Evolutionary conservation across 2,888 invertebrate species (phyloP), one percentile per base, ranked within the genome.

Genomic region (Mesorhabditis spiculigera): DNA sequence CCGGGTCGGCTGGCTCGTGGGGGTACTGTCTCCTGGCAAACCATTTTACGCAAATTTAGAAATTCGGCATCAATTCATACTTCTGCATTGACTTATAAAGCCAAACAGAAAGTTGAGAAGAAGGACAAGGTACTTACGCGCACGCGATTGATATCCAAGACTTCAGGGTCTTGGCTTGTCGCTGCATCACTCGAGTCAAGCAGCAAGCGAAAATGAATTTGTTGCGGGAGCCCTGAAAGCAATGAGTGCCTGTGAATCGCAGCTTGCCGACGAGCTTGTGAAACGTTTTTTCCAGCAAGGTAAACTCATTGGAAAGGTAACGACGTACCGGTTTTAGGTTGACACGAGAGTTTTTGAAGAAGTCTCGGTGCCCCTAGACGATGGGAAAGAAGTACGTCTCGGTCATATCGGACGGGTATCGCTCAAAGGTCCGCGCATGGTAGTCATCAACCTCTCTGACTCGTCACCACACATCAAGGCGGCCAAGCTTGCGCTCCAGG

Each of bases 21-120:
- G 28, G 28, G 28, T 28, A 28, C 28, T 28, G 28, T 28, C 28
- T 28, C 28, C 28, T 28, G 28, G 28, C 28, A 28, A 28, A 28
- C 28, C 28, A 28, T 28, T 28, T 79, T 65, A n/a, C 65, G 5
- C 43, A 65, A n/a, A 65, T 65, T 43, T 65, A 13, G n/a, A n/a
- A 50, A 13, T 50, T 13, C 58, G 58, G 8, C 58, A 28, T 28
- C 58, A 50, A 61, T 63, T 68, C 5, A 63, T 43, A 42, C 66
- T 10, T 13, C 58, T 50, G 58, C 58, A 10, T 13, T 50, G 10
- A n/a, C n/a, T 13, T n/a, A 50, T 13, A 50, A 50, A 50, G 58
- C n/a, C 28, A 28, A 28, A n/a, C 58, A n/a, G 10, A 50, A 50
- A 50, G n/a, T 13, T 50, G 58, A 50, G 58, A 50, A 50, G 8